These are phyloP conservation scores for Gobius niger DNA, from an alignment of 2,113 vertebrate genomes.

Conservation along the genomic window DNA sequence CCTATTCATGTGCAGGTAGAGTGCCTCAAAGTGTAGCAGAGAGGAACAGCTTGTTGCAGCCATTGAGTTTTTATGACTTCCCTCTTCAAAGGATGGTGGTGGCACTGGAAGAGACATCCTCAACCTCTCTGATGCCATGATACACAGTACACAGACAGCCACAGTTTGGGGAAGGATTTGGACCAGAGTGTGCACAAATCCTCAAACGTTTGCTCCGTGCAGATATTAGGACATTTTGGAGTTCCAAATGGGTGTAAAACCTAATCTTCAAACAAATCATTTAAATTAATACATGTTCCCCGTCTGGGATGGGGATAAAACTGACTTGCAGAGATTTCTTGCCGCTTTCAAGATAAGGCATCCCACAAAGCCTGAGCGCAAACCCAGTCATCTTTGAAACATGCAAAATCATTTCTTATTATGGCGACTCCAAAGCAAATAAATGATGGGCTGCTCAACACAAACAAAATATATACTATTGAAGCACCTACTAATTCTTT, in stretches of 20 bases:
- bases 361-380: conserved; percentile 40
- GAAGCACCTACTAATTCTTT: neutral
- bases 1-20: conserved; percentile 80
- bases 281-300: conserved; percentile 18
- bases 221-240: conserved; percentile 45
- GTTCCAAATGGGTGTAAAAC: conserved; percentile 40
- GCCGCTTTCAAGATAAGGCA: conserved; percentile 11
- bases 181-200: conserved; percentile 40
- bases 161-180: conserved; percentile 44
- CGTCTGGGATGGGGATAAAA: conserved; percentile 4
- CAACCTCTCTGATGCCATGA: conserved; percentile 65
- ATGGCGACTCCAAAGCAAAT: conserved; percentile 28
- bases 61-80: conserved; percentile 78
- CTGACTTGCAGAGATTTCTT: neutral
- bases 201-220: conserved; percentile 30
- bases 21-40: conserved; percentile 71
- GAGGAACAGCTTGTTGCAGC: conserved; percentile 75
- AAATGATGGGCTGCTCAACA: conserved; percentile 57
- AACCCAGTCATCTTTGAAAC: conserved; percentile 43
- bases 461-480: conserved; percentile 32
- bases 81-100: conserved; percentile 71
- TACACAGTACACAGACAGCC: conserved; percentile 56
- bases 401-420: conserved; percentile 38
- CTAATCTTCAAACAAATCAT: conserved; percentile 59
- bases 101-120: conserved; percentile 64